These are phyloP conservation scores for Rhogogaster chlorosoma DNA, from an alignment of 2,888 invertebrate genomes.

Conservation along the genomic window DNA sequence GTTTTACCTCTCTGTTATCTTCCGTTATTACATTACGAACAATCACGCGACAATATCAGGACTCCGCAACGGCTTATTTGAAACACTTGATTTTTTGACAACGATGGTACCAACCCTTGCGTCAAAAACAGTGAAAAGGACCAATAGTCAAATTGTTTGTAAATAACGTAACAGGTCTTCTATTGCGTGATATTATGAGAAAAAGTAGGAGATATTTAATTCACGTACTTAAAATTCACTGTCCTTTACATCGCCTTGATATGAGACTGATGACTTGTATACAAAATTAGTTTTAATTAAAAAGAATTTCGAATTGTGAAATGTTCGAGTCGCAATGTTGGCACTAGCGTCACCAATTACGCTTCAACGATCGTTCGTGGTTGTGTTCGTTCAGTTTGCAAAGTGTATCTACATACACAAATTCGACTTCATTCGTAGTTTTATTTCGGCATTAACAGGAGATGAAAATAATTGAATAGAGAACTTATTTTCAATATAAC, in stretches of 20 bases:
- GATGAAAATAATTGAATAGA: background rate
- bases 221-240: background rate
- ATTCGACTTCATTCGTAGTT: background rate
- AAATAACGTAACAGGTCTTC: background rate
- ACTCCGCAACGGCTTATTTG: background rate
- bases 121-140: background rate
- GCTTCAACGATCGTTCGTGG: slow-evolving; percentile 14
- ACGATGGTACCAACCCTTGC: background rate
- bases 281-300: background rate
- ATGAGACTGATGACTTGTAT: background rate
- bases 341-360: background rate
- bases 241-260: background rate
- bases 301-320: background rate
- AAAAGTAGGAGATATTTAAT: background rate
- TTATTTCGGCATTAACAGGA: background rate
- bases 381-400: slow-evolving; percentile 18
- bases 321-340: background rate
- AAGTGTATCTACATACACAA: background rate
- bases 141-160: background rate
- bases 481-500: background rate
- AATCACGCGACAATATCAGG: background rate
- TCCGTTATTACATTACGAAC: background rate
- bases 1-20: slow-evolving; percentile 23
- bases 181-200: background rate
- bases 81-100: background rate